These are phyloP conservation scores for Ictidomys tridecemlineatus DNA, from an alignment of 2,113 vertebrate species.

Conservation along the genomic window DNA sequence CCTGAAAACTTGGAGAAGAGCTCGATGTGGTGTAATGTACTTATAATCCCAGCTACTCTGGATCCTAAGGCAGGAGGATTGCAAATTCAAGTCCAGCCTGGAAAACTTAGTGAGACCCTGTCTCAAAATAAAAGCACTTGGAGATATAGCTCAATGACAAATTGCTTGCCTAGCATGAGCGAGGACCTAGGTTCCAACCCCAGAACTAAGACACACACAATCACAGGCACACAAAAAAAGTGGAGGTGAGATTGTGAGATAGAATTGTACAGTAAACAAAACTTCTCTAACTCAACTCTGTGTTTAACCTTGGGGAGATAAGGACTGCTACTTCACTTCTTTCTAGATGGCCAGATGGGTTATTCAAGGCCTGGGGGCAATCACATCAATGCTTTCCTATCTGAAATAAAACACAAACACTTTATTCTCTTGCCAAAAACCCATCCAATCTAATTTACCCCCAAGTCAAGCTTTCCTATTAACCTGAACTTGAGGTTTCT, in stretches of 20 bases:
- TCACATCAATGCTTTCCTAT: neutral
- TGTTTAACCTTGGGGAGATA: conserved; percentile 25
- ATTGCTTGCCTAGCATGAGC: neutral
- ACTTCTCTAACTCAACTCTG: neutral
- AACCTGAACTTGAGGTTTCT: conserved; percentile 28
- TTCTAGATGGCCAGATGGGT: conserved; percentile 29
- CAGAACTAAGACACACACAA: neutral
- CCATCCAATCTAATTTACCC: conserved; percentile 42
- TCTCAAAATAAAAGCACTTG: neutral
- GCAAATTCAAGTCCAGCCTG: no score
- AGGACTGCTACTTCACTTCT: neutral
- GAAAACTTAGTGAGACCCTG: no score
- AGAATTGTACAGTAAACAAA: conserved; percentile 18
- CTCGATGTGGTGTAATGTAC: no score
- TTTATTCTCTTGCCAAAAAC: neutral
- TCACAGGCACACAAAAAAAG: neutral
- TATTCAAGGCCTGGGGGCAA: conserved; percentile 2
- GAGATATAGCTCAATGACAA: neutral
- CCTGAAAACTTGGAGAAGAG: conserved; percentile 2
- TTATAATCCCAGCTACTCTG: no score
- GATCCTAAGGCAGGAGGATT: no score
- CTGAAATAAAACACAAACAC: conserved; percentile 62
- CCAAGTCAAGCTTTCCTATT: conserved; percentile 38
- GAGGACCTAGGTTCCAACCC: neutral
- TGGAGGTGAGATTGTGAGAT: neutral